These are phyloP conservation scores for Ceyx cyanopectus DNA, from an alignment of 2,113 vertebrate genomes.

Conservation along the genomic window DNA sequence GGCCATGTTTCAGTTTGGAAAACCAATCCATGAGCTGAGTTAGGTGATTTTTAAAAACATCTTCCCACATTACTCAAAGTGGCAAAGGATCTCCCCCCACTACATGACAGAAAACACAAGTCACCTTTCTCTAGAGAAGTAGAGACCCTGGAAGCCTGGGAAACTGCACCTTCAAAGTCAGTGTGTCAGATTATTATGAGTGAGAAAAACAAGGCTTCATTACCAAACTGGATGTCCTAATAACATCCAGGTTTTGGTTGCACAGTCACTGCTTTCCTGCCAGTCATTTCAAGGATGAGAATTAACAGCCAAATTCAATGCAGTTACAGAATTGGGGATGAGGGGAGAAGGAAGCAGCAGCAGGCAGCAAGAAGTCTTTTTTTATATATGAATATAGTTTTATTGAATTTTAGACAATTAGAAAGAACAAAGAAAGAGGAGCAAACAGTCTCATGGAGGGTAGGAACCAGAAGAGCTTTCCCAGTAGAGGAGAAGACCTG, in stretches of 20 bases:
- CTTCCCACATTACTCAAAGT: background rate
- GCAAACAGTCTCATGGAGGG: slow-evolving; percentile 68
- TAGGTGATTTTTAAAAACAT: background rate
- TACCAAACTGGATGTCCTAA: background rate
- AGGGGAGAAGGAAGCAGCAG: background rate
- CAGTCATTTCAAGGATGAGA: background rate
- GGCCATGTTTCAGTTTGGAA: background rate
- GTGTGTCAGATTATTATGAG: background rate
- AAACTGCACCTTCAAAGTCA: background rate
- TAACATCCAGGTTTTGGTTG: background rate
- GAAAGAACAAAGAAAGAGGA: slow-evolving; percentile 83
- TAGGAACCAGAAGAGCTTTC: slow-evolving; percentile 60
- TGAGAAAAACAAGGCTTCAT: background rate
- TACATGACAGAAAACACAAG: background rate
- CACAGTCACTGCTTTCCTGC: background rate
- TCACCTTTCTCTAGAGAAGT: slow-evolving; percentile 16
- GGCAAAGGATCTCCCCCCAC: background rate
- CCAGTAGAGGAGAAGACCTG: slow-evolving; percentile 14
- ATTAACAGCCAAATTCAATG: background rate
- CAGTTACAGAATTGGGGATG: background rate
- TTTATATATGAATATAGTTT: slow-evolving; percentile 83
- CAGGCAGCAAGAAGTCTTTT: background rate
- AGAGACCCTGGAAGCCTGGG: background rate
- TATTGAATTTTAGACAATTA: slow-evolving; percentile 84
- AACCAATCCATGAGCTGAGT: background rate